Evolutionary conservation across 2,797 vertebrate species (phyloP), one percentile per base, ranked within the genome.

Genomic region (Choloepus didactylus): DNA sequence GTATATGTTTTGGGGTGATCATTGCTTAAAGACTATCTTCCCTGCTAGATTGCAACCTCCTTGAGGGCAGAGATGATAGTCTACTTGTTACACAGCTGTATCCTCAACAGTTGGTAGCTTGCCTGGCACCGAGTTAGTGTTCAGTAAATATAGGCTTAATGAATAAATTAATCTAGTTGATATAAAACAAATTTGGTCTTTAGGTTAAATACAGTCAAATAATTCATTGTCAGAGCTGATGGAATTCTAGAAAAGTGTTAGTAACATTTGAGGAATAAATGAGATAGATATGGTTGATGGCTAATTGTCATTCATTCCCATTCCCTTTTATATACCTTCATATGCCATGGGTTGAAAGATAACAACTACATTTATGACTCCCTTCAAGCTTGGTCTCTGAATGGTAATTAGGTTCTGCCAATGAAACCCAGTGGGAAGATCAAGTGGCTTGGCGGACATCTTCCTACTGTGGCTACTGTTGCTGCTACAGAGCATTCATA

Each of bases 261-360:
- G 23, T 67, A 91, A 80, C 3, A n/a, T 62, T 70, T 60, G n/a
- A 88, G 6, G 31, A 72, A 96, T 90, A 82, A 72, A 96, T 87
- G 70, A 64, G 1, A 70, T 87, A 18, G 64, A 12, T 75, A 80
- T 2, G 38, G 18, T 84, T 81, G 54, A 64, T 82, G 25, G 18
- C 5, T 51, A 79, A n/a, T 73, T 93, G 51, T 67, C 62, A 81
- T 92, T 90, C 76, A 41, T 85, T 93, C 21, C 11, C 23, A 31
- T 85, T 88, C 16, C 11, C 25, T 94, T 93, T 62, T 83, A 11
- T 25, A 46, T 54, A 75, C 27, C 7, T 35, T 91, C 70, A 72
- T 77, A 82, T 29, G 70, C 6, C 19, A 76, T 35, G 31, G 69
- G 29, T 46, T 79, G 59, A 76, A 89, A 79, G 19, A 11, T 64